These are phyloP conservation scores for Eupithecia insigniata DNA, from an alignment of 2,888 invertebrate species.

Conservation along the genomic window DNA sequence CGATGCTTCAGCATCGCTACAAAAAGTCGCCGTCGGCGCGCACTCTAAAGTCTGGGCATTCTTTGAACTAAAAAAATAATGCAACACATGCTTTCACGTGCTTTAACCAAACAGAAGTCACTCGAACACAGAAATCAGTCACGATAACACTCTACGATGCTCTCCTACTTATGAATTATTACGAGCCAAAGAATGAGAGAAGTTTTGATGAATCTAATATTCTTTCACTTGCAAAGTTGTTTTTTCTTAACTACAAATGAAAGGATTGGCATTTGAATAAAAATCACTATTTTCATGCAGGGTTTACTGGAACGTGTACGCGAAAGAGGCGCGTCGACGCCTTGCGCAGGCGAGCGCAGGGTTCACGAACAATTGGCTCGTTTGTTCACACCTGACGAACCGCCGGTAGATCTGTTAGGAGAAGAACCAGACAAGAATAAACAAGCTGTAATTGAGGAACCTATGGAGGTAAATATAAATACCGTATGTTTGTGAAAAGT, in stretches of 20 bases:
- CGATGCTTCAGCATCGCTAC: too few species aligned
- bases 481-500: too few species aligned
- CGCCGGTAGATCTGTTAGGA: slow-evolving; percentile 38
- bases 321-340: slow-evolving; percentile 86
- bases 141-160: too few species aligned
- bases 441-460: slow-evolving; percentile 57
- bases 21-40: too few species aligned
- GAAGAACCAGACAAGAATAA: not conserved
- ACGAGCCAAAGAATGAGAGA: not conserved
- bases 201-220: not conserved
- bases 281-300: slow-evolving; percentile 58
- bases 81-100: too few species aligned
- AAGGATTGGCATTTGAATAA: not conserved
- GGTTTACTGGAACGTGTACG: slow-evolving; percentile 90
- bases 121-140: too few species aligned
- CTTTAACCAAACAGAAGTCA: too few species aligned
- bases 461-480: slow-evolving; percentile 68
- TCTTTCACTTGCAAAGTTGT: not conserved
- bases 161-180: too few species aligned
- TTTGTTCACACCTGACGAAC: slow-evolving; percentile 66
- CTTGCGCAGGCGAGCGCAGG: slow-evolving; percentile 87
- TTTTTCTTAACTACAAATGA: not conserved
- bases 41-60: too few species aligned
- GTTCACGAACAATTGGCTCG: slow-evolving; percentile 89
- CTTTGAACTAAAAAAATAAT: too few species aligned